Evolutionary conservation across 2,113 vertebrate genomes (phyloP), one percentile per base, ranked within the genome.

Genomic region (Pipra filicauda): DNA sequence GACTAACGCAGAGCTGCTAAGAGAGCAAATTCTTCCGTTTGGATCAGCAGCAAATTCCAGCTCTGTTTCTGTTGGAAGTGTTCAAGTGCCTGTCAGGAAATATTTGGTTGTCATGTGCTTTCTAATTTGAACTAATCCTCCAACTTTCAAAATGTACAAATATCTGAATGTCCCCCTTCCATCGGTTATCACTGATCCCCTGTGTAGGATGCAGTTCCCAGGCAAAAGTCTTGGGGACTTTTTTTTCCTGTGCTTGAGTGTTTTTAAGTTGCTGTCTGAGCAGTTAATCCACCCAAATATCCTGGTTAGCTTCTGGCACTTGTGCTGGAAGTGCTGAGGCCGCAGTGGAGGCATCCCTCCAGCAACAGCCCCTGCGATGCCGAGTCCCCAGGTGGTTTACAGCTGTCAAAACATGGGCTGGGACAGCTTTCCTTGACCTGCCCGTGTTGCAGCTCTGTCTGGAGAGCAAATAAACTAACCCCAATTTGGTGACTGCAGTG

Each of bases 1-100:
- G 77, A 61, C 26, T 59, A 61, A 37, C 1, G 2, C 1, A 1
- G 72, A 78, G 57, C 65, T 89, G 79, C 80, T 91, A 85, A 81
- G 77, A 89, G 65, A 89, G 70, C 83, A 81, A 81, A 84, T 95
- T 87, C 91, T 95, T 95, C 72, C 59, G 66, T 76, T 95, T 93
- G 91, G 81, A 91, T 78, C 61, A 80, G 77, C 65, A 89, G 84
- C 69, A 89, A 92, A 95, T 97, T 95, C 96, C 95, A 95, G 43
- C 80, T 84, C 88, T 96, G 80, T 97, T 97, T 96, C 95, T 95
- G 67, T 94, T 95, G 94, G 94, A 95, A 86, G 48, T 44, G 78
- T 46, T 91, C 14, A 41, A 85, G 64, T 64, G 49, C 46, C 88
- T 95, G 58, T 90, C 7, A 20, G 90, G 91, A 95, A 88, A 85